Base-by-base conservation (phyloP, 2,797 vertebrate species). In the Morelia viridis region DNA sequence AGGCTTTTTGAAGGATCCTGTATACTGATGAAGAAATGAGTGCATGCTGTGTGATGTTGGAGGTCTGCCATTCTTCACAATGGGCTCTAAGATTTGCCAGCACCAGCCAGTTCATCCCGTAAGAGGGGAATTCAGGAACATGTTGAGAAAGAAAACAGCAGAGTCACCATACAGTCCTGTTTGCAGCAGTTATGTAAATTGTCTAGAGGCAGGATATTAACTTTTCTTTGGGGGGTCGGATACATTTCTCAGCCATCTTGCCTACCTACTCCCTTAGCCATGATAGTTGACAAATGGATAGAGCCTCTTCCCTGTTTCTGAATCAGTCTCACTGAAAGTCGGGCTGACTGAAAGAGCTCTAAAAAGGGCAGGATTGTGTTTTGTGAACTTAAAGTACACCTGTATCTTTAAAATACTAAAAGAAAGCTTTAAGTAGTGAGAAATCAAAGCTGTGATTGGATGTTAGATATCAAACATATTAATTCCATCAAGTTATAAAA, bases 11-110 rank as follows among this genome's bases (percentile, higher is more conserved):
- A 99, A 99, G 96, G 99, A 99, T 93, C 99, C 99, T 0, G 99
- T 99, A 98, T 99, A 99, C 94, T 99, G 99, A 97, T 99, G 99
- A 95, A 99, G 98, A 97, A 99, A 99, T 88, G 99, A 99, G 97
- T 99, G 99, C 99, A 99, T 99, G 95, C 99, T 99, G 98, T 99
- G 99, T 94, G 99, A 99, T 10, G 99, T 98, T 94, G 99, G 99
- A 88, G 99, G 99, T 92, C 99, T 98, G 96, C 99, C 99, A 95
- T 99, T 99, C 98, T 99, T 99, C 98, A 99, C 99, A 96, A 99
- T 99, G 86, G 99, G 99, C 97, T 99, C 99, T 99, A 98, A 62
- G 94, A 95, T 96, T 96, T 95, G 91, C 84, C 96, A 94, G 93
- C 93, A 94, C 92, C 96, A 96, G 96, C 94, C 96, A 89, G 93